A percentile compares a stretch with the other conserved stretches of the same genome.
These are phyloP conservation scores for Triops cancriformis DNA, from an alignment of 1,140 invertebrate species.

Conservation along the genomic window DNA sequence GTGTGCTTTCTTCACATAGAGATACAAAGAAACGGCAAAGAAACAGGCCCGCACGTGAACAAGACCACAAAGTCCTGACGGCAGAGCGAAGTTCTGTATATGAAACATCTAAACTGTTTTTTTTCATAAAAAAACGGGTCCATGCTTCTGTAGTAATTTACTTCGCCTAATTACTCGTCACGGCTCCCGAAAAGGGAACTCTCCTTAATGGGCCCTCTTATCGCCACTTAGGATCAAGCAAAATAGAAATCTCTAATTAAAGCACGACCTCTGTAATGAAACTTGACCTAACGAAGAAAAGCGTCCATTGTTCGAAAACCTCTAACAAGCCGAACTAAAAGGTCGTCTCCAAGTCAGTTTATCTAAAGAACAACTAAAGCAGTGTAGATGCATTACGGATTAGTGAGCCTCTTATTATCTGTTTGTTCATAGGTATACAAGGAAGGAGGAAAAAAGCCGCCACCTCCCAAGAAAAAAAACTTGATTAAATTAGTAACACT, in stretches of 20 bases:
- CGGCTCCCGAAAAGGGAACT: not conserved
- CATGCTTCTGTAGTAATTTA: not conserved
- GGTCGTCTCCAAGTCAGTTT: not conserved
- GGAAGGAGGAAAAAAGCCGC: not conserved
- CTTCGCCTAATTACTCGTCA: slow-evolving; percentile 10
- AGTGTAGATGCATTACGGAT: not conserved
- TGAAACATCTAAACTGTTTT: no score
- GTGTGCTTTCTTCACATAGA: not conserved
- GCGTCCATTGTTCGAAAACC: not conserved
- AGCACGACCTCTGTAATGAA: not conserved
- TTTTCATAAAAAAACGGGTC: not conserved
- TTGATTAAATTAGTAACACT: not conserved
- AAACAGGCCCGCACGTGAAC: not conserved
- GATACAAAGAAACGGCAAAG: not conserved
- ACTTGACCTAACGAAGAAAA: not conserved
- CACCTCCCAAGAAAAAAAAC: not conserved
- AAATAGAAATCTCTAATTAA: slow-evolving; percentile 1
- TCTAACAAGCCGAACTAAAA: not conserved
- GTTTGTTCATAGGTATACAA: no score
- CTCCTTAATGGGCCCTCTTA: not conserved
- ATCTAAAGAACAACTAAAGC: not conserved
- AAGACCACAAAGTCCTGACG: not conserved
- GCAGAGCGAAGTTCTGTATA: no score
- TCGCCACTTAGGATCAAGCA: not conserved
- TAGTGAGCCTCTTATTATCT: not conserved